A percentile compares a stretch with the other conserved stretches of the same genome.
phyloP scores from a whole-genome alignment of 2,888 invertebrate genomes.

The Reticulitermes lucifugus region DNA sequence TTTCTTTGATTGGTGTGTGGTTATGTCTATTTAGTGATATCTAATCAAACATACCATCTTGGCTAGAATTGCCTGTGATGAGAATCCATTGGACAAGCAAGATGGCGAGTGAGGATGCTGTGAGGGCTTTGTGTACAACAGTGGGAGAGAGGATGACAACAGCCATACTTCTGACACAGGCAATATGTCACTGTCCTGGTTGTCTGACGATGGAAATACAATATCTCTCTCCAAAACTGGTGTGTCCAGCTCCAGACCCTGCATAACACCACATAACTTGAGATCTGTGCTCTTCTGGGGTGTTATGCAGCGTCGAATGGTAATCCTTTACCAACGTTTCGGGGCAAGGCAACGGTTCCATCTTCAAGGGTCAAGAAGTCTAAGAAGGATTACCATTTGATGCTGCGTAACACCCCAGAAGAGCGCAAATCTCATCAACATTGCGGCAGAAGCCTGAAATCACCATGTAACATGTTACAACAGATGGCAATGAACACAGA shows the following conservation, averaged over 20 bases:
- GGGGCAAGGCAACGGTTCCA: too few species aligned
- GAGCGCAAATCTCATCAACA: too few species aligned
- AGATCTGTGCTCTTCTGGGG: too few species aligned
- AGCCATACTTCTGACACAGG: conserved; percentile 79
- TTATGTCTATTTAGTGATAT: too few species aligned
- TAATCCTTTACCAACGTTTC: too few species aligned
- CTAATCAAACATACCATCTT: conserved; percentile 59
- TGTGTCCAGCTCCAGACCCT: conserved; percentile 78
- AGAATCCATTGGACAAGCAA: conserved; percentile 60
- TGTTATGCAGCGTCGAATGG: too few species aligned
- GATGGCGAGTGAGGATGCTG: conserved; percentile 60
- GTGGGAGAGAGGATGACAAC: conserved; percentile 74
- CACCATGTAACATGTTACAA: neutral
- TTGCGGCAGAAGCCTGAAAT: too few species aligned
- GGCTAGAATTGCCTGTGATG: conserved; percentile 69
- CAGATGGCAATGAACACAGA: neutral
- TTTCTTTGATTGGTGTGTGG: too few species aligned
- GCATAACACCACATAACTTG: neutral
- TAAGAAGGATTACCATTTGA: too few species aligned
- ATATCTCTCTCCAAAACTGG: conserved; percentile 72
- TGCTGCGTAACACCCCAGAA: too few species aligned
- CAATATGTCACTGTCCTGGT: conserved; percentile 59
- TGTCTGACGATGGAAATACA: conserved; percentile 40
- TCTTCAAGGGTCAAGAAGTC: too few species aligned
- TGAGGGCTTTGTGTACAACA: conserved; percentile 67